These are phyloP conservation scores for Prionailurus bengalensis DNA, from an alignment of 2,113 vertebrate species.

Conservation along the genomic window DNA sequence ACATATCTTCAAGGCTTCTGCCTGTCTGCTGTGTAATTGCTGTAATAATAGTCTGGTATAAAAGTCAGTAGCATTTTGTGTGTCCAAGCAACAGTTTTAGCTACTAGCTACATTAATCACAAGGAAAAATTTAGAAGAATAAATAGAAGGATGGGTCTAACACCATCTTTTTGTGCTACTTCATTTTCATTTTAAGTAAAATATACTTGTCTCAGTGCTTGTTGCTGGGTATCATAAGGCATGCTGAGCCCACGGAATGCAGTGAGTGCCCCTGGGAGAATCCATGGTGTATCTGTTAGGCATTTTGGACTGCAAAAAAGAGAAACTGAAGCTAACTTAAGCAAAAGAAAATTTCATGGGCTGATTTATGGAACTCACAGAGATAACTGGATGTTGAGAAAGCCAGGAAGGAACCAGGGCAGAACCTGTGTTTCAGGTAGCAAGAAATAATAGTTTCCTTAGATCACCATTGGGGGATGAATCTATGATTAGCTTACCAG, in stretches of 20 bases:
- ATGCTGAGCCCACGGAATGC: background rate
- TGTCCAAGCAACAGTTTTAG: slow-evolving; percentile 63
- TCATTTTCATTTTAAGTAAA: slow-evolving; percentile 64
- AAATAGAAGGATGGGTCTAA: slow-evolving; percentile 41
- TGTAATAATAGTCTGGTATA: slow-evolving; percentile 48
- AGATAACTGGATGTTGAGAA: background rate
- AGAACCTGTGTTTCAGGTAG: background rate
- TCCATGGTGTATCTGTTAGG: background rate
- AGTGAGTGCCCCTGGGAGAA: background rate
- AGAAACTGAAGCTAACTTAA: background rate
- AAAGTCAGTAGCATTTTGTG: slow-evolving; percentile 67
- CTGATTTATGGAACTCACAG: background rate
- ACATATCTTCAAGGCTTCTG: slow-evolving; percentile 68
- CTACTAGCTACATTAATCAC: slow-evolving; percentile 69
- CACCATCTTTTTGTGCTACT: slow-evolving; percentile 51
- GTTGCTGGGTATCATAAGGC: background rate
- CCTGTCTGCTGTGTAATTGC: slow-evolving; percentile 69
- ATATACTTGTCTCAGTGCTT: slow-evolving; percentile 8
- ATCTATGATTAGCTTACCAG: background rate
- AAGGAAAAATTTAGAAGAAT: slow-evolving; percentile 63
- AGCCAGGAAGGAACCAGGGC: background rate
- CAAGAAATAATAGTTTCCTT: background rate
- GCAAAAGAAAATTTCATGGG: background rate
- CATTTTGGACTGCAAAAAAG: background rate
- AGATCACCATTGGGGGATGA: background rate